Conservation (phyloP, 2,797 vertebrate genomes). For the Microcaecilia unicolor region DNA sequence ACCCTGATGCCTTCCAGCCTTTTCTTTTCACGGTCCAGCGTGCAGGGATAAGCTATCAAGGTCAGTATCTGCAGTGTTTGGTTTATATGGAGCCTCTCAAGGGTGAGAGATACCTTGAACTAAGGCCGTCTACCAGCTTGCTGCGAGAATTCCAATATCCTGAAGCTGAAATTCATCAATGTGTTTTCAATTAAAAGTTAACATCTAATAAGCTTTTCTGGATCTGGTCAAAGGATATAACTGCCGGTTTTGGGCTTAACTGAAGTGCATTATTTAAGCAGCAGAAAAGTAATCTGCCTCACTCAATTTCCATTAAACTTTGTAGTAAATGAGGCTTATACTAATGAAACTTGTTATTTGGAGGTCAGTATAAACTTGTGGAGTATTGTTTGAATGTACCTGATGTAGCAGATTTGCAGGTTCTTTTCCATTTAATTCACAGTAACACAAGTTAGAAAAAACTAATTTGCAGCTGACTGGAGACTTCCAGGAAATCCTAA, state of each 20-base stretch:
- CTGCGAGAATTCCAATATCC: background rate
- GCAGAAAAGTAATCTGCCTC: conserved; percentile 6
- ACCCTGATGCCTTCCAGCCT: too few species aligned
- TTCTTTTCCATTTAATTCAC: too few species aligned
- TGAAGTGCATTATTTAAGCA: conserved; percentile 20
- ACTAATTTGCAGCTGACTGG: too few species aligned
- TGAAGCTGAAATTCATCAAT: conserved; percentile 7
- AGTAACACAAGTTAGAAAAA: too few species aligned
- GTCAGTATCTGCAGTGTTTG: background rate
- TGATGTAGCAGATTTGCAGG: too few species aligned
- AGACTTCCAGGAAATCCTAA: too few species aligned
- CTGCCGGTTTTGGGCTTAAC: conserved; percentile 6
- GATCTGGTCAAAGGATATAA: conserved; percentile 10
- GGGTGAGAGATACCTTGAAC: too few species aligned
- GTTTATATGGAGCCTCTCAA: too few species aligned
- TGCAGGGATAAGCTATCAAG: background rate
- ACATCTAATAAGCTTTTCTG: background rate
- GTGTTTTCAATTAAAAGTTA: conserved; percentile 8
- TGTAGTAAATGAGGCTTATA: conserved; percentile 16
- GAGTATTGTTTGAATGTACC: too few species aligned
- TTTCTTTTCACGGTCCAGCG: too few species aligned
- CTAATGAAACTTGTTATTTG: too few species aligned
- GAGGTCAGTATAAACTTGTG: too few species aligned
- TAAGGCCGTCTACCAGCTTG: conserved; percentile 1
- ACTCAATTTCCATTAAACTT: conserved; percentile 1